phyloP scores from a whole-genome alignment of 2,113 vertebrate species.

The Columba janthina region DNA sequence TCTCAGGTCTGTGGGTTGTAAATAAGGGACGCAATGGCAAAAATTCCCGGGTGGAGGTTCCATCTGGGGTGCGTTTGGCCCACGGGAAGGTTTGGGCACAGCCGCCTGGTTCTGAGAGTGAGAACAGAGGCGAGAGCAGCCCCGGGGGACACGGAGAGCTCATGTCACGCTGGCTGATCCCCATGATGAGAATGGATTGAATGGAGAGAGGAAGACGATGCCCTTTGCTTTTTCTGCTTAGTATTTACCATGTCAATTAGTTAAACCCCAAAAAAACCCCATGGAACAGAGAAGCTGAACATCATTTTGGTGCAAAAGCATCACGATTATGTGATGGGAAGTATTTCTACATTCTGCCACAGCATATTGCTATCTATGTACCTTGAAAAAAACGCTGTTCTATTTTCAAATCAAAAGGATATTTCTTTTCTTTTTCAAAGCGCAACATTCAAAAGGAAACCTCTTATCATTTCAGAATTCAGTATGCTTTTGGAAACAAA shows the following conservation, averaged over 20 bases:
- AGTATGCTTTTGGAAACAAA: slow-evolving; percentile 32
- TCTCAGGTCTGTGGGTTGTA: neutral
- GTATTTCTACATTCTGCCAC: neutral
- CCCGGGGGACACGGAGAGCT: slow-evolving; percentile 37
- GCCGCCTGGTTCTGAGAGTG: slow-evolving; percentile 9
- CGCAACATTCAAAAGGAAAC: neutral
- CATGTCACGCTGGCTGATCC: slow-evolving; percentile 60
- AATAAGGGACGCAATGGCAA: neutral
- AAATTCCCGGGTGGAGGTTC: slow-evolving; percentile 39
- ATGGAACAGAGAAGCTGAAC: neutral
- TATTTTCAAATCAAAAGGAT: slow-evolving; percentile 32
- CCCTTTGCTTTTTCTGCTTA: slow-evolving; percentile 59
- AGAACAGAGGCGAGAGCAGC: slow-evolving; percentile 41
- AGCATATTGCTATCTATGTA: neutral
- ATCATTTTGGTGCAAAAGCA: neutral
- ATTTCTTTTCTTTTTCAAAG: neutral
- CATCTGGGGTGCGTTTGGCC: slow-evolving; percentile 47
- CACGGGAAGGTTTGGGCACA: neutral
- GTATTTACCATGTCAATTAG: slow-evolving; percentile 45
- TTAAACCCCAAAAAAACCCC: neutral
- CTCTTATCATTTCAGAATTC: slow-evolving; percentile 30
- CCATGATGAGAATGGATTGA: slow-evolving; percentile 65
- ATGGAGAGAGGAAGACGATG: slow-evolving; percentile 62
- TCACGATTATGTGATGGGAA: neutral
- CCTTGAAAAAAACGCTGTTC: slow-evolving; percentile 4